A percentile compares a stretch with the other conserved stretches of the same genome.
Evolutionary conservation across 2,113 vertebrate genomes (phyloP).

Genomic region (Mellivora capensis): DNA sequence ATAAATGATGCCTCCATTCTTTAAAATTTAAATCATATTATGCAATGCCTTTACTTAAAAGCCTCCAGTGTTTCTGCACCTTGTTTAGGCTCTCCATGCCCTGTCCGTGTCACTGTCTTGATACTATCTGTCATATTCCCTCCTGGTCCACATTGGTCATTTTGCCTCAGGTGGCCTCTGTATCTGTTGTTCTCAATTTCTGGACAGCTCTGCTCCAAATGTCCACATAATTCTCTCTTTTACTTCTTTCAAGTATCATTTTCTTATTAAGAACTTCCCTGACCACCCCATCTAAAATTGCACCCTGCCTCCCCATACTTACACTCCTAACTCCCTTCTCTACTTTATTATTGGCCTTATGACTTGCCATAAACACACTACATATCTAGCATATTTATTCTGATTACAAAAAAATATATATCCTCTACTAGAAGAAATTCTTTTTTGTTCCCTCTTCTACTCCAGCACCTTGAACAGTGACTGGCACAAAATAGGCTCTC

Average conservation of each 20-base stretch:
- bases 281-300: neutral
- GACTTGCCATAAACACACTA: neutral
- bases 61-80: neutral
- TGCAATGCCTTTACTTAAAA: neutral
- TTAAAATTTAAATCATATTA: neutral
- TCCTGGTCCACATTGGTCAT: neutral
- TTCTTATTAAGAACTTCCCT: neutral
- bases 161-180: neutral
- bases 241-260: neutral
- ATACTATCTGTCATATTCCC: neutral
- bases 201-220: neutral
- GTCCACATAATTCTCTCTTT: neutral
- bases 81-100: neutral
- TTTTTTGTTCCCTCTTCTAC: neutral
- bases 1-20: neutral
- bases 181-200: neutral
- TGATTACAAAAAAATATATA: neutral
- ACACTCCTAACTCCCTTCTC: neutral
- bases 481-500: neutral
- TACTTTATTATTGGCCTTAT: neutral
- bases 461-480: neutral
- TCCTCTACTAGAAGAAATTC: neutral
- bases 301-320: neutral
- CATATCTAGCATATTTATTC: neutral
- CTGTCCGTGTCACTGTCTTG: neutral